Conservation (phyloP, 2,113 vertebrate genomes). For the Anolis carolinensis region DNA sequence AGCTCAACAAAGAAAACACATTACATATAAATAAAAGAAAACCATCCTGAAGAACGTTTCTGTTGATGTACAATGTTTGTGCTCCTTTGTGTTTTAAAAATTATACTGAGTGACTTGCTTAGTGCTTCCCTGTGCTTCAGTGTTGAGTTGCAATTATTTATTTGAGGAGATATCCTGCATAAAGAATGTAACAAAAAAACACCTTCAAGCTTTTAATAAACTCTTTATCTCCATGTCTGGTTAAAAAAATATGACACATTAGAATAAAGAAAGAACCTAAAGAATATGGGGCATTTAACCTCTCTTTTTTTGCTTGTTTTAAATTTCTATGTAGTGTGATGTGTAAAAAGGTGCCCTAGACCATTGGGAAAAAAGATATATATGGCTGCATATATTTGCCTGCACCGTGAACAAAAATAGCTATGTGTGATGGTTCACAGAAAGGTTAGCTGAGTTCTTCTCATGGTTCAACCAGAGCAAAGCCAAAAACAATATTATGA, state of each 20-base stretch:
- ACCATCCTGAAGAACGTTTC: constrained; percentile 8
- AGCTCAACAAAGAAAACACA: constrained; percentile 47
- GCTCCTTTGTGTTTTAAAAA: constrained; percentile 40
- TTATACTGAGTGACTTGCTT: neutral
- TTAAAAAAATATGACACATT: constrained; percentile 11
- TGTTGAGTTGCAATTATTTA: constrained; percentile 10
- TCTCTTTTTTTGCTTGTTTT: constrained; percentile 12
- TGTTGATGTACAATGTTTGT: constrained; percentile 19
- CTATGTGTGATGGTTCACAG: no score
- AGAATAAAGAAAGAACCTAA: constrained; percentile 9
- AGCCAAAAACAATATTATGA: no score
- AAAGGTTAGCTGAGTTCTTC: no score
- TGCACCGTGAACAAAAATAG: no score
- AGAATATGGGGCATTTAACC: neutral
- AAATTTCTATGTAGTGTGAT: neutral
- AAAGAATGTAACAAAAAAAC: constrained; percentile 32
- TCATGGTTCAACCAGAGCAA: no score
- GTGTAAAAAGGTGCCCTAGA: constrained; percentile 1
- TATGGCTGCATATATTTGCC: neutral
- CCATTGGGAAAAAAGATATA: neutral
- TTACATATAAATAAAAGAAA: constrained; percentile 4
- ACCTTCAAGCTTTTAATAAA: constrained; percentile 44
- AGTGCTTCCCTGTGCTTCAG: constrained; percentile 13
- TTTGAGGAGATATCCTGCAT: constrained; percentile 33
- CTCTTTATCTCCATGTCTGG: neutral